These are phyloP conservation scores for Folsomia candida DNA, from an alignment of 2,888 invertebrate genomes.

Conservation along the genomic window DNA sequence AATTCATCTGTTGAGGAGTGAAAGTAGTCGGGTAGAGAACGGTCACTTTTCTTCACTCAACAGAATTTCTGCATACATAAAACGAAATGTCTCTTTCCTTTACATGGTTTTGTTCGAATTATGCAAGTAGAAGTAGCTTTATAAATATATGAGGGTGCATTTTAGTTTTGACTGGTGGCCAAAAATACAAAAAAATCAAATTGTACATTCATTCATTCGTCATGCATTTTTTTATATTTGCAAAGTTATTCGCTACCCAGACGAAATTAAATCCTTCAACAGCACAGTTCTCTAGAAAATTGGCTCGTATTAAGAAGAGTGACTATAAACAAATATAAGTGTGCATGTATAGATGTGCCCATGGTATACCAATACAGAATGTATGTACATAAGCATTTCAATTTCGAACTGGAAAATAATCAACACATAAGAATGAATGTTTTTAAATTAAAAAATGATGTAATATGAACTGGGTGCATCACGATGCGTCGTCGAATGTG, in stretches of 20 bases:
- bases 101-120: too few species aligned
- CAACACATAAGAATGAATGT: background rate
- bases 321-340: too few species aligned
- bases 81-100: background rate
- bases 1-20: too few species aligned
- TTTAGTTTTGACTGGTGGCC: background rate
- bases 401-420: background rate
- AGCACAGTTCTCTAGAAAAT: background rate
- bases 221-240: background rate
- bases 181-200: background rate
- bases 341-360: too few species aligned
- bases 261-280: background rate
- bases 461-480: background rate
- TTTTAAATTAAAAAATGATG: conserved; percentile 14
- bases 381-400: too few species aligned
- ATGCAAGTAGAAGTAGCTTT: too few species aligned
- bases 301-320: background rate
- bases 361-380: too few species aligned
- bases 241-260: background rate
- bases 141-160: too few species aligned
- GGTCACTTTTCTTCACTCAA: too few species aligned
- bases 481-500: background rate
- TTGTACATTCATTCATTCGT: background rate
- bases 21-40: background rate
- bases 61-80: too few species aligned